phyloP scores from a whole-genome alignment of 2,888 invertebrate species.

The Lapara coniferarum region DNA sequence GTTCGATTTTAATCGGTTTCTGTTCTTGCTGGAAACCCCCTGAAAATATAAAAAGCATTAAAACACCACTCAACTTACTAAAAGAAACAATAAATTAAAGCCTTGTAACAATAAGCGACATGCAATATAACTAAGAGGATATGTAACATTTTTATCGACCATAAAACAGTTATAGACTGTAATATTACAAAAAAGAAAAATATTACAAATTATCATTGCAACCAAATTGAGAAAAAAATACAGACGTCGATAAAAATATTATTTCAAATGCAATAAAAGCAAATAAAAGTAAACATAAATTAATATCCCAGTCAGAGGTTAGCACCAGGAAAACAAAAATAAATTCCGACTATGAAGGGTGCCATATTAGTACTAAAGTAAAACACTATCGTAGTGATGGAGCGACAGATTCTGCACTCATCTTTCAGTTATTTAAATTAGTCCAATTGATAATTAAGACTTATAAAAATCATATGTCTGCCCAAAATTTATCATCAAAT shows the following conservation, averaged over 20 bases:
- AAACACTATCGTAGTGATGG: no score
- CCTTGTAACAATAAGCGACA: background rate
- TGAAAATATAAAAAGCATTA: constrained; percentile 36
- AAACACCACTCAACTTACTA: background rate
- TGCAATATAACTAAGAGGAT: background rate
- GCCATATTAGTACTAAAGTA: no score
- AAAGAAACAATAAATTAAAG: constrained; percentile 27
- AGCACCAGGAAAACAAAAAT: no score
- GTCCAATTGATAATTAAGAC: no score
- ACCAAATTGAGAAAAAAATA: background rate
- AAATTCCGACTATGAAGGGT: no score
- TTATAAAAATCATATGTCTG: no score
- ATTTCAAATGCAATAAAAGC: background rate
- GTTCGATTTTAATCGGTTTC: constrained; percentile 65
- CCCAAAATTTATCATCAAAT: no score
- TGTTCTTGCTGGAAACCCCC: constrained; percentile 49
- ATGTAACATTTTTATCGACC: background rate
- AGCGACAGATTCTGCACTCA: no score
- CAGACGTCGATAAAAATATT: background rate
- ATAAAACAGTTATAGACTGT: background rate
- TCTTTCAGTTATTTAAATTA: no score
- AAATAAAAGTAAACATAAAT: background rate
- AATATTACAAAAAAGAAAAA: background rate
- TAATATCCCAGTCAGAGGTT: background rate
- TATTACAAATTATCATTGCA: background rate